phyloP scores from a whole-genome alignment of 2,888 invertebrate genomes.

The Nysson spinosus region DNA sequence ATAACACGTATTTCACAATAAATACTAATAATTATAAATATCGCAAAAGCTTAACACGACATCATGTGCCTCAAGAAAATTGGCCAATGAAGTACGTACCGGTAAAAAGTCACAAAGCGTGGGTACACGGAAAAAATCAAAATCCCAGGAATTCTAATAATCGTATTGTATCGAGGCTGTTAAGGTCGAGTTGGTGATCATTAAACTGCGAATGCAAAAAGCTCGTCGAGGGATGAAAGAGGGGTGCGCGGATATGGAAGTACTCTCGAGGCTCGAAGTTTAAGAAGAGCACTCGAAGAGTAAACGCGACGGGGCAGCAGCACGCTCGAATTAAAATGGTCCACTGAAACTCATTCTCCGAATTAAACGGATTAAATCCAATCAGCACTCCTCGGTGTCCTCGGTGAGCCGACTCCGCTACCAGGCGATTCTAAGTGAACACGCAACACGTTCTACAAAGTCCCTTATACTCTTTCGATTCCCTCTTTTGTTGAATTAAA shows the following conservation, averaged over 20 bases:
- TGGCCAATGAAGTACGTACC: too few relatives aligned
- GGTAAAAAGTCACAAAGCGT: too few relatives aligned
- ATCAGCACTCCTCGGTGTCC: conserved; percentile 64
- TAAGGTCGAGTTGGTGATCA: conserved; percentile 15
- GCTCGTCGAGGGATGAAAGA: conserved; percentile 11
- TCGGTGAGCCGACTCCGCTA: conserved; percentile 8
- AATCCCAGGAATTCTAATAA: conserved; percentile 17
- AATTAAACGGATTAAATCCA: conserved; percentile 75
- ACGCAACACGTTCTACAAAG: conserved; percentile 43
- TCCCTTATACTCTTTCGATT: conserved; percentile 32
- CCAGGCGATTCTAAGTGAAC: conserved; percentile 13
- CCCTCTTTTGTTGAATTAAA: conserved; percentile 50
- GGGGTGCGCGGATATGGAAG: conserved; percentile 3
- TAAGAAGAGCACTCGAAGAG: conserved; percentile 53
- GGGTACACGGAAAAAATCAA: background rate
- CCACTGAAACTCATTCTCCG: conserved; percentile 73
- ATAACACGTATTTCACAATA: too few relatives aligned
- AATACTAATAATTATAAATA: too few relatives aligned
- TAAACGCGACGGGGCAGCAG: conserved; percentile 40
- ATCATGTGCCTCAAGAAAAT: too few relatives aligned
- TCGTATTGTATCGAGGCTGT: conserved; percentile 5
- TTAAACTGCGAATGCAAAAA: conserved; percentile 28
- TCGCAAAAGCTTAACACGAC: too few relatives aligned
- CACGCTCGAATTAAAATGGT: conserved; percentile 72
- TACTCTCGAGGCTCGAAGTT: conserved; percentile 22